Percentiles rank a stretch among this genome's conserved stretches.
Evolutionary conservation across 1,140 invertebrate species (phyloP).

Genomic region (Orchestia grillus): DNA sequence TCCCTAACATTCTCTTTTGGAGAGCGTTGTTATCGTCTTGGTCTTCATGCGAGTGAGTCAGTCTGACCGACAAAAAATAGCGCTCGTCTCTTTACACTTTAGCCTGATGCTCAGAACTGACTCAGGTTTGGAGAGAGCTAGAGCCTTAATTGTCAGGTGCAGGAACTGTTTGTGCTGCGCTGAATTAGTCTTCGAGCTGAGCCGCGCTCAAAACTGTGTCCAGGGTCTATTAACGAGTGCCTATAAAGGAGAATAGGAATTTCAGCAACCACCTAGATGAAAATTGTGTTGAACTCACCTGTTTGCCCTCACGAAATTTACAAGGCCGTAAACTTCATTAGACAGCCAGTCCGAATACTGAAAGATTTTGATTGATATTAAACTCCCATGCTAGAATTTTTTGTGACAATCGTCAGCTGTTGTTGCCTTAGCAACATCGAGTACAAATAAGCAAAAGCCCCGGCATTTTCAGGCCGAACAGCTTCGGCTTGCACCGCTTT

Average conservation of each 20-base stretch:
- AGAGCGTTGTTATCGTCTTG: background rate
- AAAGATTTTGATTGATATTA: background rate
- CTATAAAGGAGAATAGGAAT: background rate
- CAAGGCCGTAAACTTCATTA: background rate
- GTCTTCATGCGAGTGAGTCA: background rate
- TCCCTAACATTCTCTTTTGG: background rate
- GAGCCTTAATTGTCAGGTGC: background rate
- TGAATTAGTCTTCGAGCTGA: background rate
- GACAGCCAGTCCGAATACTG: background rate
- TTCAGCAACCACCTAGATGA: too few species aligned
- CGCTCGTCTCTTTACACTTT: background rate
- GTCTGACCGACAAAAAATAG: background rate
- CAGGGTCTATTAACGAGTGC: background rate
- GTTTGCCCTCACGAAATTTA: background rate
- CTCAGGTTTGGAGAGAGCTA: background rate
- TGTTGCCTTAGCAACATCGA: background rate
- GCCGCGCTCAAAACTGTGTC: background rate
- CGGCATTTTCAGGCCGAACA: background rate
- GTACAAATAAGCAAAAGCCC: background rate
- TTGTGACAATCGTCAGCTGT: background rate
- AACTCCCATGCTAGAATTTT: background rate
- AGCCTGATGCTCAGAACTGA: background rate
- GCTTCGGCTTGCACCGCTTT: background rate
- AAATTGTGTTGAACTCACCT: background rate
- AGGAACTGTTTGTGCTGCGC: background rate